A percentile compares a stretch with the other conserved stretches of the same genome.
phyloP scores from a whole-genome alignment of 2,113 vertebrate genomes.

The Platanista minor region DNA sequence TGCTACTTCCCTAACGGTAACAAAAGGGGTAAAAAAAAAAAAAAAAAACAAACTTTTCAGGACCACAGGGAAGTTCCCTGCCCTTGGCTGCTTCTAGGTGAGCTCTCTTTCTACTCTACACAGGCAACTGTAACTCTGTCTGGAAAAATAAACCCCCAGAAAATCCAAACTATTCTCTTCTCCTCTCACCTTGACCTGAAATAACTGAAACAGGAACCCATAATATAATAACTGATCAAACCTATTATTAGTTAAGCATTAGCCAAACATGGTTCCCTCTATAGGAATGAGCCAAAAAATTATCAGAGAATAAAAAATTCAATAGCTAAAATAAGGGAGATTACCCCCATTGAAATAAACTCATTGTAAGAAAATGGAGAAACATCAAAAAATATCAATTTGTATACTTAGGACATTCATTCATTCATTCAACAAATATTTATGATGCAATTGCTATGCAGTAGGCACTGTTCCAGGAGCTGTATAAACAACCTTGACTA shows the following conservation, averaged over 20 bases:
- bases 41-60: not conserved
- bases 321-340: not conserved
- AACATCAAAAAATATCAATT: not conserved
- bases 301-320: not conserved
- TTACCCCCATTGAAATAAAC: not conserved
- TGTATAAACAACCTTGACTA: not conserved
- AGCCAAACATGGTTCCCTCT: not conserved
- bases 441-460: not conserved
- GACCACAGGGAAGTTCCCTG: not conserved
- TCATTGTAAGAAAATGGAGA: not conserved
- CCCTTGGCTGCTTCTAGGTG: not conserved
- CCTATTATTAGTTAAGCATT: not conserved
- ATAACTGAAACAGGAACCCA: not conserved
- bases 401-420: not conserved
- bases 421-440: not conserved
- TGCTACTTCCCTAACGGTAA: not conserved
- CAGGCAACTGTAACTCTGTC: not conserved
- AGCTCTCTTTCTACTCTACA: not conserved
- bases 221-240: not conserved
- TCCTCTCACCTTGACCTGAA: not conserved
- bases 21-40: not conserved
- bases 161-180: not conserved
- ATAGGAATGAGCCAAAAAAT: not conserved
- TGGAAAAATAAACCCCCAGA: not conserved
- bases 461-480: not conserved